Evolutionary conservation across 1,140 invertebrate genomes (phyloP).

Genomic region (Orchesella cincta): DNA sequence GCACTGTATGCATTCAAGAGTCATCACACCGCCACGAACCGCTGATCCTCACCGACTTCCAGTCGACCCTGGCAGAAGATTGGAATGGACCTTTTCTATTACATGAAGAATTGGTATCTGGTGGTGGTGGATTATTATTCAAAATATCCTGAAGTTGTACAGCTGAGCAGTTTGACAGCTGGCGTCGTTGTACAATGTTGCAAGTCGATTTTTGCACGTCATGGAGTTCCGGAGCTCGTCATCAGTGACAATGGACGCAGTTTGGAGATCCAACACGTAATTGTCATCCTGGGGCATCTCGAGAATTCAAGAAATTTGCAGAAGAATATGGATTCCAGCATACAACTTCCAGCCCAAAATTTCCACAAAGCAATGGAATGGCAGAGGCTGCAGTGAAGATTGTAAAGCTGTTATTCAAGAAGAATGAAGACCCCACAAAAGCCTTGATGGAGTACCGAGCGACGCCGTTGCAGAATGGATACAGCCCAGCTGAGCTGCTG

Average conservation of each 20-base stretch:
- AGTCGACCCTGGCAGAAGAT: conserved; percentile 30
- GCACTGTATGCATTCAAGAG: conserved; percentile 9
- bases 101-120: conserved; percentile 1
- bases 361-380: conserved; percentile 31
- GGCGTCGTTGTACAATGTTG: conserved; percentile 4
- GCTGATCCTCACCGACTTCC: conserved; percentile 26
- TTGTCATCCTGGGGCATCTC: neutral
- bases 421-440: neutral
- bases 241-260: conserved; percentile 43
- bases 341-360: neutral
- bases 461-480: conserved; percentile 17
- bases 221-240: conserved; percentile 42
- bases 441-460: conserved; percentile 16
- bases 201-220: conserved; percentile 41
- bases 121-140: conserved; percentile 26
- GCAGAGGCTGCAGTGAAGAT: conserved; percentile 28
- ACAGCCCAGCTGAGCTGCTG: conserved; percentile 17
- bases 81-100: conserved; percentile 28
- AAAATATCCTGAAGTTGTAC: conserved; percentile 34
- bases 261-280: conserved; percentile 39
- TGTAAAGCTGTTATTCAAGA: conserved; percentile 8
- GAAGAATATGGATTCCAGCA: neutral
- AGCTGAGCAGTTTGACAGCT: conserved; percentile 2
- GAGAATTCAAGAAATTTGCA: neutral
- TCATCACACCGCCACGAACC: conserved; percentile 50